phyloP scores from a whole-genome alignment of 2,113 vertebrate species.

The Pavo muticus region DNA sequence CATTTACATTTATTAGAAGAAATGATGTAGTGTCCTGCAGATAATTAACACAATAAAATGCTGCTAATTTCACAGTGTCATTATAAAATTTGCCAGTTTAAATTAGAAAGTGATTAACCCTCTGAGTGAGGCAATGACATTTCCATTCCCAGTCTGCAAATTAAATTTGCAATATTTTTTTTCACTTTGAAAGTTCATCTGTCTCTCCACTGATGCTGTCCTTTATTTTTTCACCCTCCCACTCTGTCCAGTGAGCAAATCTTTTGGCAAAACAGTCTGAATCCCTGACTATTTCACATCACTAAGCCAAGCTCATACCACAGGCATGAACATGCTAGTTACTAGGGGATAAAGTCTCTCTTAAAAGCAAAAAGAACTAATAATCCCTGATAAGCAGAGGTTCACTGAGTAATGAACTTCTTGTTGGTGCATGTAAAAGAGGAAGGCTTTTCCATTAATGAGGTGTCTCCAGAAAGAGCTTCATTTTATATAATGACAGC shows the following conservation, averaged over 20 bases:
- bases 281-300: slow-evolving; percentile 6
- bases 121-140: slow-evolving; percentile 85
- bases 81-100: slow-evolving; percentile 86
- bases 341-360: slow-evolving; percentile 17
- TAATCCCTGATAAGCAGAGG: slow-evolving; percentile 50
- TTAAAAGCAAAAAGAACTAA: slow-evolving; percentile 28
- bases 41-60: slow-evolving; percentile 90
- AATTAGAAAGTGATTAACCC: slow-evolving; percentile 87
- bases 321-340: not conserved
- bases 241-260: not conserved
- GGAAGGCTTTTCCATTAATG: slow-evolving; percentile 69
- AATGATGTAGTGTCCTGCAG: slow-evolving; percentile 86
- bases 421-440: slow-evolving; percentile 46
- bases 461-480: slow-evolving; percentile 61
- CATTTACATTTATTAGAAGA: slow-evolving; percentile 86
- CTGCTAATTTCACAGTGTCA: slow-evolving; percentile 91
- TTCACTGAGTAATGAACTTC: slow-evolving; percentile 72
- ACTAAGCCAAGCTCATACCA: not conserved
- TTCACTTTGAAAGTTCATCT: slow-evolving; percentile 71
- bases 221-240: not conserved
- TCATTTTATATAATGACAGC: slow-evolving; percentile 61
- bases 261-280: not conserved
- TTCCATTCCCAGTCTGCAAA: slow-evolving; percentile 84
- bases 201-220: slow-evolving; percentile 7
- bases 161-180: slow-evolving; percentile 83